These are phyloP conservation scores for Poeciliopsis turrubarensis DNA, from an alignment of 2,113 vertebrate genomes.

Conservation along the genomic window DNA sequence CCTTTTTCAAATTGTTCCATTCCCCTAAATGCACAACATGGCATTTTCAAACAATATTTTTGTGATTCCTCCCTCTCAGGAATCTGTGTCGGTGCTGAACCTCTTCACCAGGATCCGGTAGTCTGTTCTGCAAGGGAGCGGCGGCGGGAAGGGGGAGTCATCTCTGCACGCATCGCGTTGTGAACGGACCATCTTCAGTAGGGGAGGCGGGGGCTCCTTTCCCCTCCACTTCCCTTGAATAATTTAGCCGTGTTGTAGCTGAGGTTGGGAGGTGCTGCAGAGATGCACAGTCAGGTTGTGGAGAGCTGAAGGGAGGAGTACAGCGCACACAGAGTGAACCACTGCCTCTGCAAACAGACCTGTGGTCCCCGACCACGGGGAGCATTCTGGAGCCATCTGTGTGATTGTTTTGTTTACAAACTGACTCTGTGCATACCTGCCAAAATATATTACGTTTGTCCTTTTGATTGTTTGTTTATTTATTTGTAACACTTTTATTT, in stretches of 20 bases:
- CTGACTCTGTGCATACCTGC: slow-evolving; percentile 71
- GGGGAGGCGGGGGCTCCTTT: neutral
- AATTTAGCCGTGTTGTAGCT: slow-evolving; percentile 47
- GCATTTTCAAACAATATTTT: neutral
- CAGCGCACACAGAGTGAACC: slow-evolving; percentile 36
- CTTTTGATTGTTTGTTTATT: slow-evolving; percentile 72
- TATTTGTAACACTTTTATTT: slow-evolving; percentile 10
- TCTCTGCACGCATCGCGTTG: slow-evolving; percentile 39
- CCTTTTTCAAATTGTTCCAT: neutral
- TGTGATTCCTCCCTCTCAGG: slow-evolving; percentile 69
- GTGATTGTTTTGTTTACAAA: slow-evolving; percentile 68
- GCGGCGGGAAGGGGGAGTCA: slow-evolving; percentile 21
- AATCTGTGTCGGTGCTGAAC: slow-evolving; percentile 92
- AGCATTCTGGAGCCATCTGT: neutral
- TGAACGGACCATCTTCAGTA: slow-evolving; percentile 36
- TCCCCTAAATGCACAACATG: neutral
- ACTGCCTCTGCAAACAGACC: slow-evolving; percentile 37
- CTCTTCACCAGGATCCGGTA: slow-evolving; percentile 96
- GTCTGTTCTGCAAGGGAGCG: slow-evolving; percentile 31
- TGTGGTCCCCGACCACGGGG: slow-evolving; percentile 28
- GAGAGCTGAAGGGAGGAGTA: slow-evolving; percentile 24
- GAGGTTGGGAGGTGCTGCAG: slow-evolving; percentile 28
- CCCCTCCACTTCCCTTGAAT: slow-evolving; percentile 24
- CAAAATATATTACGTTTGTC: slow-evolving; percentile 71
- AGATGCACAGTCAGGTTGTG: neutral